Percentiles rank a stretch among this genome's conserved stretches.
These are phyloP conservation scores for Spea bombifrons DNA, from an alignment of 2,113 vertebrate species.

Conservation along the genomic window DNA sequence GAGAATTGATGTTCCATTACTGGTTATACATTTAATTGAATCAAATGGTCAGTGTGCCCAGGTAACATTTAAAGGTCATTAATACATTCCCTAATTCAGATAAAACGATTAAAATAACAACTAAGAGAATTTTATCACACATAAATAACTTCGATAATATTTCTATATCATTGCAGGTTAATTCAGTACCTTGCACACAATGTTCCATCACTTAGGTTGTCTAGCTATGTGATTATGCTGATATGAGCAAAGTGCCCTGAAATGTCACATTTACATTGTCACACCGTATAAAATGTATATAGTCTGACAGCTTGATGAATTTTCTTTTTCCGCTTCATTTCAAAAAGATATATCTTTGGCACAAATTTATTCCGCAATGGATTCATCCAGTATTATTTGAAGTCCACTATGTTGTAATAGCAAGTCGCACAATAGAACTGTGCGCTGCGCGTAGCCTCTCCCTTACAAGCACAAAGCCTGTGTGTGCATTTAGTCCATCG, in stretches of 20 bases:
- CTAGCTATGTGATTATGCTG: constrained; percentile 25
- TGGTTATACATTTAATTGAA: too few species aligned
- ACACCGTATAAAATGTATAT: constrained; percentile 26
- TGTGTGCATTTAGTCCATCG: constrained; percentile 13
- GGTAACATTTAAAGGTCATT: not conserved
- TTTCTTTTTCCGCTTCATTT: constrained; percentile 31
- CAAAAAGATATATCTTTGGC: constrained; percentile 31
- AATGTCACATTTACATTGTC: constrained; percentile 44
- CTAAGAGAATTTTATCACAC: not conserved
- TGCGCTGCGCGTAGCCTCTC: constrained; percentile 4
- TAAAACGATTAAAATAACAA: not conserved
- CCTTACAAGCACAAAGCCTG: constrained; percentile 12
- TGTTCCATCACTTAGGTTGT: constrained; percentile 15
- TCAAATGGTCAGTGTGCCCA: too few species aligned
- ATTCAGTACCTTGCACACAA: constrained; percentile 13
- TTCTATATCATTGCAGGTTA: not conserved
- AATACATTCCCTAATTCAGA: not conserved
- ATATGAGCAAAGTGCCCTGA: constrained; percentile 35
- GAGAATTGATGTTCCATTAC: too few species aligned
- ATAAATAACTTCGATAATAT: not conserved
- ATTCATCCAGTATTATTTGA: constrained; percentile 27
- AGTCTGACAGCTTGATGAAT: constrained; percentile 41
- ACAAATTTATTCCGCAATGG: constrained; percentile 34
- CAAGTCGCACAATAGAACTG: constrained; percentile 19
- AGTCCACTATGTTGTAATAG: constrained; percentile 20